Percentiles rank a stretch among this genome's conserved stretches.
Conservation (phyloP, 1,140 invertebrate species). For the Heterodera schachtii region DNA sequence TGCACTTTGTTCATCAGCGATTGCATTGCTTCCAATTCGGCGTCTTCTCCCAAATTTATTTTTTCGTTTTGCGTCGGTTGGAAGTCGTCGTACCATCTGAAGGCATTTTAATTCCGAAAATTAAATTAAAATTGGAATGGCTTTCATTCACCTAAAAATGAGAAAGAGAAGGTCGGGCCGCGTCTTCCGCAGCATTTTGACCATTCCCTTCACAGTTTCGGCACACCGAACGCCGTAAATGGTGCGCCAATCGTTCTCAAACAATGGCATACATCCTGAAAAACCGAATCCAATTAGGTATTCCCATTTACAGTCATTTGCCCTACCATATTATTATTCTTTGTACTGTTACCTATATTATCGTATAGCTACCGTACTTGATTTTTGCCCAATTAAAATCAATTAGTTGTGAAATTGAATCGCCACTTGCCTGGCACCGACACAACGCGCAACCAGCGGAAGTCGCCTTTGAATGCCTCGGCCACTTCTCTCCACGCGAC, state of each 20-base stretch:
- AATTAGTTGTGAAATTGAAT: neutral
- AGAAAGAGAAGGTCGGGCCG: neutral
- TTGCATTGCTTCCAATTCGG: neutral
- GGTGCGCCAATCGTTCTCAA: slow-evolving; percentile 5
- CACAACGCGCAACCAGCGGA: neutral
- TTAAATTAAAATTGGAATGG: no score
- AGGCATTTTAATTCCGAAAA: neutral
- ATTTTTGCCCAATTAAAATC: neutral
- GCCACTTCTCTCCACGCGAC: neutral
- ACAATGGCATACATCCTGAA: slow-evolving; percentile 12
- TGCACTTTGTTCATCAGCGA: neutral
- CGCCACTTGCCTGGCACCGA: neutral
- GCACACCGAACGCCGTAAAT: slow-evolving; percentile 2
- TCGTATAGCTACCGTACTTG: no score
- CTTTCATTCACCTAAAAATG: neutral
- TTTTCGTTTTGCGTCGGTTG: neutral
- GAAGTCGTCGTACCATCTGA: slow-evolving; percentile 9
- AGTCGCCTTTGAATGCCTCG: neutral
- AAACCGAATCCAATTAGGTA: neutral
- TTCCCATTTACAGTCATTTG: no score
- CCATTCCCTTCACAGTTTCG: neutral
- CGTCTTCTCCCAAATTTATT: neutral
- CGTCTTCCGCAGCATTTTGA: neutral
- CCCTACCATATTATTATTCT: no score
- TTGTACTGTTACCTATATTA: no score